Evolutionary conservation across 2,797 vertebrate genomes (phyloP), one percentile per base, ranked within the genome.

Genomic region (Phoxinus dragarum): DNA sequence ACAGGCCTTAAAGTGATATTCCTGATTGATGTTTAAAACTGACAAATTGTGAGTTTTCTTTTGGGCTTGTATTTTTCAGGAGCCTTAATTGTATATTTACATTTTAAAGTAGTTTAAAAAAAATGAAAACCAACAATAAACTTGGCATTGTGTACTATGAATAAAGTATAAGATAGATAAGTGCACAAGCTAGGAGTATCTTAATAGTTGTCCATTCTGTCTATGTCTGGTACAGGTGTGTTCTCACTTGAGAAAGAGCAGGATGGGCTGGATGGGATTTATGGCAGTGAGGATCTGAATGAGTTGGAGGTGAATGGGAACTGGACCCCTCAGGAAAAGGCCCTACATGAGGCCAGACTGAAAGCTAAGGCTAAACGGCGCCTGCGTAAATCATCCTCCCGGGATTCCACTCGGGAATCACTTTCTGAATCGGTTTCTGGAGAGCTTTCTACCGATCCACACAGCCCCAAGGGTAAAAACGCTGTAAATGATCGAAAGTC

Each of bases 251-350:
- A 89, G 3, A 86, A 82, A 2, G 92, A 88, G 4, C 52, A 44
- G 31, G 83, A 86, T 0, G 92, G 91, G 1, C 89, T 81, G 2
- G 90, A 86, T 66, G 86, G 21, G 10, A 68, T 86, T 19, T 91
- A 93, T 87, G 94, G 89, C 1, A 95, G 92, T 0, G 94, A 95
- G 0, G 95, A 95, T 17, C 91, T 96, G 81, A 94, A 91, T 1
- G 96, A 95, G 3, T 87, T 61, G 0, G 96, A 95, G 89, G 93
- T 94, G 81, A 93, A 96, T 1, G 95, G 92, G 1, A 92, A 96
- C 89, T 96, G 97, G 96, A 96, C 95, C 6, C 95, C 96, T 5
- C 96, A 97, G 92, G 97, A 97, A 91, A 97, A 97, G 80, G 94
- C 96, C 0, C 93, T 97, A 68, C 96, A 97, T 4, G 96, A 97